phyloP scores from a whole-genome alignment of 2,888 invertebrate genomes.

The Lysandra bellargus region DNA sequence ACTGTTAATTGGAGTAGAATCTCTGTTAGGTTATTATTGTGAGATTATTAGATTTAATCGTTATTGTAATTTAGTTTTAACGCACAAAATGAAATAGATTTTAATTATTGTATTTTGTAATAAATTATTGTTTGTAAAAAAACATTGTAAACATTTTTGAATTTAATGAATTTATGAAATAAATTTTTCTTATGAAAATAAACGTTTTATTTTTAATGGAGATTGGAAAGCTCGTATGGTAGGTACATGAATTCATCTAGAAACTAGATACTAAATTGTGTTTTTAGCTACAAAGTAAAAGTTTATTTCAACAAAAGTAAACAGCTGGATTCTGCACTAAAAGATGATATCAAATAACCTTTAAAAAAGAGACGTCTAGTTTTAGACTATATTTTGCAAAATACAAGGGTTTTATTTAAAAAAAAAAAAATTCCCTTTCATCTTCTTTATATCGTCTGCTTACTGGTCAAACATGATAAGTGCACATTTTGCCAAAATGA shows the following conservation, averaged over 20 bases:
- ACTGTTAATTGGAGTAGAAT: conserved; percentile 58
- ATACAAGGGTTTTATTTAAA: not conserved
- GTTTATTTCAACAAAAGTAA: no score
- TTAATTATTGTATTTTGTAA: conserved; percentile 63
- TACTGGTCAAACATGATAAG: no score
- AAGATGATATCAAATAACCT: not conserved
- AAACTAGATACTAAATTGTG: not conserved
- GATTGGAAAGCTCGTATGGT: not conserved
- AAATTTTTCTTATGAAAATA: conserved; percentile 59
- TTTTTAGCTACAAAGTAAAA: no score
- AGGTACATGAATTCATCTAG: not conserved
- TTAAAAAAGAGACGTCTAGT: not conserved
- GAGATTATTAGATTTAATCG: conserved; percentile 73
- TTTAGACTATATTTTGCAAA: not conserved
- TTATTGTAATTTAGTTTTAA: conserved; percentile 61
- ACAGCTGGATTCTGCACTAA: not conserved
- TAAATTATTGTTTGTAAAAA: conserved; percentile 75
- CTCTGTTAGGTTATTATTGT: conserved; percentile 62
- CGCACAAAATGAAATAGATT: conserved; percentile 67
- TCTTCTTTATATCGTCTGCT: no score
- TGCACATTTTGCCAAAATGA: no score
- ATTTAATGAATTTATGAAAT: conserved; percentile 70
- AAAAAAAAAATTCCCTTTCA: not conserved
- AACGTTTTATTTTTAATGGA: conserved; percentile 37
- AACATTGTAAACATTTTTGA: conserved; percentile 58